Conservation (phyloP, 2,113 vertebrate genomes). For the Chunga burmeisteri region DNA sequence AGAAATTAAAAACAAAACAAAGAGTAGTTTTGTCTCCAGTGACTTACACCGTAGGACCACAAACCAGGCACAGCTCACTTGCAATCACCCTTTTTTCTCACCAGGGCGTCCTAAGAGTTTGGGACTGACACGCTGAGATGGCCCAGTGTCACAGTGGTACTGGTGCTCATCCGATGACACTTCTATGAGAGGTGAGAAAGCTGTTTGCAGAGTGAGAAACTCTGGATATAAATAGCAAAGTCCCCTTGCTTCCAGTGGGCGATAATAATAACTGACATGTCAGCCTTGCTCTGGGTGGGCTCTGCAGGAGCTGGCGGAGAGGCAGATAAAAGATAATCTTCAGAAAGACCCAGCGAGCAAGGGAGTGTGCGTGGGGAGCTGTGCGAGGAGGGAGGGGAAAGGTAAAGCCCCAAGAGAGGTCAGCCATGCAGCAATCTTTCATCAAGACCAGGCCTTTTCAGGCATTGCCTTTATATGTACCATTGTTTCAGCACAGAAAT, state of each 20-base stretch:
- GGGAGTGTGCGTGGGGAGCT: not conserved
- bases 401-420: not conserved
- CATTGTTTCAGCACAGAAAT: not conserved
- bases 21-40: not conserved
- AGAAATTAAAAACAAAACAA: not conserved
- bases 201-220: not conserved
- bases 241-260: not conserved
- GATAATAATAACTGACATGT: not conserved
- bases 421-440: not conserved
- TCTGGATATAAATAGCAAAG: constrained; percentile 22
- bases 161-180: not conserved
- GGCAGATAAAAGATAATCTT: not conserved
- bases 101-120: not conserved
- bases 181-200: not conserved
- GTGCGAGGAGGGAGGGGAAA: not conserved
- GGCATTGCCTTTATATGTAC: not conserved
- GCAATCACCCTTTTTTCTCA: not conserved
- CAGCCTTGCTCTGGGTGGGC: not conserved
- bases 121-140: not conserved
- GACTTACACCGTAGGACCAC: not conserved
- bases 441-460: not conserved
- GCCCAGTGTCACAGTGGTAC: not conserved
- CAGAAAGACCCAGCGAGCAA: not conserved
- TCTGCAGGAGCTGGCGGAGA: not conserved
- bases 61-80: not conserved